Conservation (phyloP, 2,797 vertebrate species). For the Dicrostonyx torquatus region DNA sequence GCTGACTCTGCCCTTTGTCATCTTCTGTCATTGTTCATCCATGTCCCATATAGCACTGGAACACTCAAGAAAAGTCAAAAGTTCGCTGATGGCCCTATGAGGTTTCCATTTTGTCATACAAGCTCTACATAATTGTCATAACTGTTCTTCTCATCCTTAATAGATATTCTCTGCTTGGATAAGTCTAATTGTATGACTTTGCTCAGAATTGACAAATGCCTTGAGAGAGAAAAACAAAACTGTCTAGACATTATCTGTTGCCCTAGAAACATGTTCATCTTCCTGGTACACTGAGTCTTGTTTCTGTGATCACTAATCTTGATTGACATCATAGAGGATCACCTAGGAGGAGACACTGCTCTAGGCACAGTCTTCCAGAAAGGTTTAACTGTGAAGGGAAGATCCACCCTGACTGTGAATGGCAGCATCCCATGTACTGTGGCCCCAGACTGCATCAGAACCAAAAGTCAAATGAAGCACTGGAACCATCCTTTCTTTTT, state of each 20-base stretch:
- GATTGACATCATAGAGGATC: neutral
- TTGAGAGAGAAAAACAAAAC: neutral
- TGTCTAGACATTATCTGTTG: neutral
- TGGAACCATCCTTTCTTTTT: neutral
- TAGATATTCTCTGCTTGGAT: neutral
- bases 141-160: neutral
- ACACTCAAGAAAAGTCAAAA: neutral
- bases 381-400: neutral
- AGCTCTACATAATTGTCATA: neutral
- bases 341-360: neutral
- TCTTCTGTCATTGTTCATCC: neutral
- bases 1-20: neutral
- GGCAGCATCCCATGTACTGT: neutral
- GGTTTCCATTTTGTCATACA: neutral
- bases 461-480: neutral
- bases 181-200: neutral
- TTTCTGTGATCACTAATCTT: neutral
- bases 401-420: neutral
- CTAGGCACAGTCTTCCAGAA: neutral
- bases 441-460: neutral
- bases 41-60: neutral
- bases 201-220: neutral
- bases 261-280: conserved; percentile 19
- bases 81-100: neutral
- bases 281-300: neutral